These are phyloP conservation scores for Sinocyclocheilus rhinocerous DNA, from an alignment of 2,113 vertebrate species.

Conservation along the genomic window DNA sequence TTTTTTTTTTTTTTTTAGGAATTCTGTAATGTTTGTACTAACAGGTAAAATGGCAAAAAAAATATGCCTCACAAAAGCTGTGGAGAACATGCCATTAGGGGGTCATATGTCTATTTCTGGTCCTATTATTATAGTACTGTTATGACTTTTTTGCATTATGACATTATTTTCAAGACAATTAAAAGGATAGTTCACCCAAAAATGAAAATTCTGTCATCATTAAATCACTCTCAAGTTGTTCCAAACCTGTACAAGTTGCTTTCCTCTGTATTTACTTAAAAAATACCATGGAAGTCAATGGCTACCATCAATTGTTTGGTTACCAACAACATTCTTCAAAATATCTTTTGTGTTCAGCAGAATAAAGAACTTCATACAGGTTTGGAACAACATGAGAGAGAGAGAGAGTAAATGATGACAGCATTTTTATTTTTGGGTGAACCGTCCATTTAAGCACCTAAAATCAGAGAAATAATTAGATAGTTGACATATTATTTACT, in stretches of 20 bases:
- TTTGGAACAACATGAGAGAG: no score
- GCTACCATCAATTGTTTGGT: no score
- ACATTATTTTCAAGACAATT: neutral
- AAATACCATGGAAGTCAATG: no score
- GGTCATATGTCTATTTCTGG: neutral
- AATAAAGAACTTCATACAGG: no score
- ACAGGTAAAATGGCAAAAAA: neutral
- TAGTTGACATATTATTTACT: neutral
- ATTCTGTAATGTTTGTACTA: neutral
- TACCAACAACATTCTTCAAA: no score
- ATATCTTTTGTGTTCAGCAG: no score
- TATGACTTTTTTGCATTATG: neutral
- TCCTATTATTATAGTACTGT: neutral
- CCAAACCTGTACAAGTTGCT: neutral
- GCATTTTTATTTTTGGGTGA: no score
- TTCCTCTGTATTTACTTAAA: no score
- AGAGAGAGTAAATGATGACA: no score
- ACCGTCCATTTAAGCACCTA: neutral
- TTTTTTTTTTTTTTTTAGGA: neutral
- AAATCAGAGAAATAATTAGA: neutral
- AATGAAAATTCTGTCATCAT: neutral
- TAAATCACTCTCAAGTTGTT: neutral
- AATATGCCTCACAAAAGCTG: neutral
- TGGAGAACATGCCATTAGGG: neutral
- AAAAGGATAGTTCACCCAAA: neutral